These are phyloP conservation scores for Aricia agestis DNA, from an alignment of 1,140 invertebrate genomes.

Conservation along the genomic window DNA sequence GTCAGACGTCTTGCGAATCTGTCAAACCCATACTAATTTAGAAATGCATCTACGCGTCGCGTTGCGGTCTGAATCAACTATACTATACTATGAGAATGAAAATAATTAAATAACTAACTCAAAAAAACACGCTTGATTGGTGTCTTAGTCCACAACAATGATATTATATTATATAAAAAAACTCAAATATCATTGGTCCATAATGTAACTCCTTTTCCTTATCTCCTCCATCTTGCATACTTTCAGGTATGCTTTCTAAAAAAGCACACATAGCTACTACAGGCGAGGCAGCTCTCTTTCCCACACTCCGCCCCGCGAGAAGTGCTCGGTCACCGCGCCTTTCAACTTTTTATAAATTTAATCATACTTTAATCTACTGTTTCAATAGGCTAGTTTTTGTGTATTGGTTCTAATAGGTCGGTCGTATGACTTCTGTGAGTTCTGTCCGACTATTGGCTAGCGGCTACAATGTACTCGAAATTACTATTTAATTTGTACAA, in stretches of 20 bases:
- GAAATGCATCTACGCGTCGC: no score
- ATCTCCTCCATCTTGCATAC: background rate
- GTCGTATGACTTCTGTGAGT: conserved; percentile 45
- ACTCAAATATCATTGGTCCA: no score
- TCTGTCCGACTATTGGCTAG: conserved; percentile 30
- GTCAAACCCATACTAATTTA: no score
- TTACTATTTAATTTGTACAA: conserved; percentile 16
- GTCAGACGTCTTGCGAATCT: no score
- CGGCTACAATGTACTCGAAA: background rate
- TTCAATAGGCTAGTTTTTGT: conserved; percentile 62
- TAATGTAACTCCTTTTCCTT: no score
- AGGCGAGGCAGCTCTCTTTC: conserved; percentile 49
- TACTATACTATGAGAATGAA: no score
- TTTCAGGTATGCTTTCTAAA: conserved; percentile 14
- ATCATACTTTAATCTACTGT: conserved; percentile 68
- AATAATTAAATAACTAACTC: no score
- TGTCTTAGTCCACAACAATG: no score
- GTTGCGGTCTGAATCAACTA: no score
- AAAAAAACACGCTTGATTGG: no score
- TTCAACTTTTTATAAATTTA: conserved; percentile 68
- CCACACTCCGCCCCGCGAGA: conserved; percentile 54
- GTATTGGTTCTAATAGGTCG: conserved; percentile 42
- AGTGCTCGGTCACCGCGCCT: conserved; percentile 52
- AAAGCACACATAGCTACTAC: conserved; percentile 39
- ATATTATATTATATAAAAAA: no score